Base-by-base conservation (phyloP, 2,888 invertebrate species). In the Limnephilus auricula region DNA sequence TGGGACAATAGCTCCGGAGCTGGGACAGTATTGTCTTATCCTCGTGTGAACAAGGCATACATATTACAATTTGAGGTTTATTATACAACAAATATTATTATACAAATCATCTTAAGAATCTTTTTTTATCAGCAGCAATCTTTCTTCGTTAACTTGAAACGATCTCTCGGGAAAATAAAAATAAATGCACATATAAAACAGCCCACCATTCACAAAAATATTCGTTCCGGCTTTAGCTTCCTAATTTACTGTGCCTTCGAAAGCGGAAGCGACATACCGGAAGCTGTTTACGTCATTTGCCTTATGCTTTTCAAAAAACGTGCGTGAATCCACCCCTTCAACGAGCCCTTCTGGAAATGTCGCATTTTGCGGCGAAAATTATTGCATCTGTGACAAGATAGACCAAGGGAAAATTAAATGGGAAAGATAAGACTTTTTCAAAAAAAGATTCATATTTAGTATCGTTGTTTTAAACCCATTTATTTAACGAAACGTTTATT, bases 251-350 rank as follows among this genome's bases (percentile, higher is more conserved):
- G 84, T 37, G 32, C 40, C 37, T 84, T n/a, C 32, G 40, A 91
- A 90, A 92, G 79, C 90, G 90, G 91, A 91, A 92, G 92, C 90
- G 91, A 86, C 91, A 91, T 89, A 78, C 90, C 89, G 92, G 92
- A 92, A 92, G 90, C 90, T 91, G 92, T 90, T 92, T 92, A 90
- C 87, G 89, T 90, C 90, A 86, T 89, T 91, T 91, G 89, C 79
- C 89, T 87, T 80, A 91, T 91, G 91, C 84, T 82, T 90, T 87
- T 82, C 84, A 82, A 90, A 87, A 82, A 85, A 82, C 79, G 89
- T 80, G 40, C 89, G 89, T 82, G 89, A 82, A 50, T 80, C 79
- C 79, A 30, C n/a, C 50, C 25, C 31, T 86, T 5, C 25, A 34
- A 34, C 13, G 65, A 86, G 18, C 50, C 65, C 6, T 65, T 86